These are phyloP conservation scores for Semicossyphus pulcher DNA, from an alignment of 2,113 vertebrate genomes.

Conservation along the genomic window DNA sequence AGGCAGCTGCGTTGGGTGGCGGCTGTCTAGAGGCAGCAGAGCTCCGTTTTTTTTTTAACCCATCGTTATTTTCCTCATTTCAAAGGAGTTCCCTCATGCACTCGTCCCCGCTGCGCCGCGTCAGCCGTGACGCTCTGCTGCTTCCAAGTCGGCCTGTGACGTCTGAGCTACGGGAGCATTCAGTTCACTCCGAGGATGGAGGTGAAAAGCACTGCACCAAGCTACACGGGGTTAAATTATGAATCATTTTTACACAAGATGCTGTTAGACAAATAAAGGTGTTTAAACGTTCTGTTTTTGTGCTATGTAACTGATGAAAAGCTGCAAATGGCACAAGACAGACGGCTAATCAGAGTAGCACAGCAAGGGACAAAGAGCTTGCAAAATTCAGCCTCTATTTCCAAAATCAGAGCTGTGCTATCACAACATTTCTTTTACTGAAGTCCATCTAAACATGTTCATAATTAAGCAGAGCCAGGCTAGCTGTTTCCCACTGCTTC, in stretches of 20 bases:
- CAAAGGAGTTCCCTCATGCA: constrained; percentile 47
- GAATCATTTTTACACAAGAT: background rate
- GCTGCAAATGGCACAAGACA: background rate
- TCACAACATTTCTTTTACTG: no score
- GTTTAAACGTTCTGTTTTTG: background rate
- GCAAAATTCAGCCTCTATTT: no score
- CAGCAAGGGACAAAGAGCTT: no score
- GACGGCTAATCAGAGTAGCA: no score
- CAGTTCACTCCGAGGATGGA: constrained; percentile 19
- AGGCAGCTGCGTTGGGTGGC: constrained; percentile 42
- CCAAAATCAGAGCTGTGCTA: no score
- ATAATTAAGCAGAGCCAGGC: no score
- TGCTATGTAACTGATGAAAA: background rate
- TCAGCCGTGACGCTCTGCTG: constrained; percentile 42
- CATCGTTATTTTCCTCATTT: constrained; percentile 43
- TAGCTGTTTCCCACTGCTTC: no score
- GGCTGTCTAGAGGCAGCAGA: constrained; percentile 22
- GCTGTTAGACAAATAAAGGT: background rate
- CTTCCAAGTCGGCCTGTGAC: constrained; percentile 15
- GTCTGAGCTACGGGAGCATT: constrained; percentile 12
- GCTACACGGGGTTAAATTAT: constrained; percentile 1
- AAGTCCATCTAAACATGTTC: no score
- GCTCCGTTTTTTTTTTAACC: constrained; percentile 15
- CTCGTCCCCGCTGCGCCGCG: constrained; percentile 10
- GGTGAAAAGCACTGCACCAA: constrained; percentile 14